Percentiles rank a stretch among this genome's conserved stretches.
Conservation (phyloP, 2,888 invertebrate species). For the Anorthoa munda region DNA sequence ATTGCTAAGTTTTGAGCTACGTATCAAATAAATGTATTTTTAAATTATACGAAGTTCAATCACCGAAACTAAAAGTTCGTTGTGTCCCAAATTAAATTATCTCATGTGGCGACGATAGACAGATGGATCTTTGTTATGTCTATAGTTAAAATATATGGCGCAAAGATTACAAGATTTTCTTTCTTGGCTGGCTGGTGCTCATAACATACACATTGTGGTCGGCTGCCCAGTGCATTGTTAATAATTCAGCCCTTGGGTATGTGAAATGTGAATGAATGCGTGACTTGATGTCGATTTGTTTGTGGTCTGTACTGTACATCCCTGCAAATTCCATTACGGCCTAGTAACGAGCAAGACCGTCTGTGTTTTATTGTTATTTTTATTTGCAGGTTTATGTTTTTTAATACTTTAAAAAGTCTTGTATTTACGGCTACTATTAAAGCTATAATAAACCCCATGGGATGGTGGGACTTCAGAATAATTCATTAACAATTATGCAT, state of each 20-base stretch:
- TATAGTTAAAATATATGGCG: conserved; percentile 7
- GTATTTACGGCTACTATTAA: conserved; percentile 17
- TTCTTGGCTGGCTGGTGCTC: conserved; percentile 11
- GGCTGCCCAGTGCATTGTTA: conserved; percentile 30
- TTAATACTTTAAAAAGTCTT: not conserved
- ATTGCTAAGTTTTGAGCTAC: not conserved
- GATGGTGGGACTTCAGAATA: conserved; percentile 8
- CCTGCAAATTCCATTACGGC: conserved; percentile 58
- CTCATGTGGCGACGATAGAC: conserved; percentile 28
- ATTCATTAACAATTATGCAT: conserved; percentile 48
- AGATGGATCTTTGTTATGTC: conserved; percentile 38
- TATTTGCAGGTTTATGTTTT: conserved; percentile 12
- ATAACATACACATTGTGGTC: conserved; percentile 27
- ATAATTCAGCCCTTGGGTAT: conserved; percentile 48
- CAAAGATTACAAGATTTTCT: conserved; percentile 8
- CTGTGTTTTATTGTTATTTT: conserved; percentile 14
- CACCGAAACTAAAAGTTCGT: conserved; percentile 37
- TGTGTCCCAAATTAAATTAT: conserved; percentile 28
- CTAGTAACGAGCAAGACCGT: conserved; percentile 12
- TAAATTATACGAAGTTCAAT: conserved; percentile 21
- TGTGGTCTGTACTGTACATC: conserved; percentile 50
- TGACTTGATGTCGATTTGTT: conserved; percentile 65
- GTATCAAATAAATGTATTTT: too few relatives aligned
- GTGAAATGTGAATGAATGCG: conserved; percentile 62
- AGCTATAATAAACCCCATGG: conserved; percentile 20